Conservation (phyloP, 2,797 vertebrate species). For the Craterocephalus amniculus region DNA sequence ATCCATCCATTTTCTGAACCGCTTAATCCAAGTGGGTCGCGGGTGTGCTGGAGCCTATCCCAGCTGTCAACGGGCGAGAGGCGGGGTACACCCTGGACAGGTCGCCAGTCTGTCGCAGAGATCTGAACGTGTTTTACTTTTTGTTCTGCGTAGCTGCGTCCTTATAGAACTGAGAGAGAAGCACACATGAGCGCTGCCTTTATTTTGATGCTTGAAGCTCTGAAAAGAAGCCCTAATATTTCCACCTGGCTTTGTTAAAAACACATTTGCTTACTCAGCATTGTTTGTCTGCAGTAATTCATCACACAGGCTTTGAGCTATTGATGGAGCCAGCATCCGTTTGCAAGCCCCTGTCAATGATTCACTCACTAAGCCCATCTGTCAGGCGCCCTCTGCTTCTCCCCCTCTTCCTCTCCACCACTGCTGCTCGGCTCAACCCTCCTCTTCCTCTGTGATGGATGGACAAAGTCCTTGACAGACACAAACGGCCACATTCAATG, state of each 20-base stretch:
- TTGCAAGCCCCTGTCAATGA: conserved; percentile 87
- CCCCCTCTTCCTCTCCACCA: conserved; percentile 67
- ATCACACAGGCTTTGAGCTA: conserved; percentile 85
- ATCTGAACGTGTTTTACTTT: not conserved
- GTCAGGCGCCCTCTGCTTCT: conserved; percentile 75
- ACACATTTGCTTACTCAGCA: conserved; percentile 86
- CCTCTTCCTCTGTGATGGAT: conserved; percentile 81
- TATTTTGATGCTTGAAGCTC: conserved; percentile 28
- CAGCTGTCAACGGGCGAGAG: too few species aligned
- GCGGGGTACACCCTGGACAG: too few species aligned
- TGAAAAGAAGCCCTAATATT: conserved; percentile 69
- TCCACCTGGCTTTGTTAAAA: conserved; percentile 83
- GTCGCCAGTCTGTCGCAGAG: too few species aligned
- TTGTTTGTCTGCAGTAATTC: conserved; percentile 88
- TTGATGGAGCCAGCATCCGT: conserved; percentile 86
- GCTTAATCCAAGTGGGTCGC: too few species aligned
- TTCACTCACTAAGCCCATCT: conserved; percentile 85
- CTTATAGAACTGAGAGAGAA: not conserved
- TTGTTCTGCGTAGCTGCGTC: not conserved
- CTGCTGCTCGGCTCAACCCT: conserved; percentile 63
- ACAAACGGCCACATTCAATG: conserved; percentile 61
- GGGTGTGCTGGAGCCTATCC: too few species aligned
- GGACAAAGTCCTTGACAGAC: conserved; percentile 57
- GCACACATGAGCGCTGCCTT: not conserved
- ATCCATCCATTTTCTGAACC: too few species aligned